Percentiles rank a stretch among this genome's conserved stretches.
Conservation (phyloP, 2,797 vertebrate species). For the Peromyscus attwateri region DNA sequence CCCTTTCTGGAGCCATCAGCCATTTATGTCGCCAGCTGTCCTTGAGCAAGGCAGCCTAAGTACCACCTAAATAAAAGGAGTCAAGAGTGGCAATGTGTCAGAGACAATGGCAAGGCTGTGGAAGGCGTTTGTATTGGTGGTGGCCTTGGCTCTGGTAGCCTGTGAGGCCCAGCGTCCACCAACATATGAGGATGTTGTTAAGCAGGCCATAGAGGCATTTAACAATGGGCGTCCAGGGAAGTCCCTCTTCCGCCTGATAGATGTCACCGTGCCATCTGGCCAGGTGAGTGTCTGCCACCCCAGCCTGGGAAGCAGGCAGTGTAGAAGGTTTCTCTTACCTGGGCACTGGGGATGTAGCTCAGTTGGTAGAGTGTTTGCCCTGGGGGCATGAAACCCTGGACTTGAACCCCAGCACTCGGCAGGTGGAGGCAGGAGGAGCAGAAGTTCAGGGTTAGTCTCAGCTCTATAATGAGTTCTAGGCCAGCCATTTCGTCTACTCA, state of each 20-base stretch:
- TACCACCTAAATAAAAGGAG: slow-evolving; percentile 51
- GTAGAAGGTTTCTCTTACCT: background rate
- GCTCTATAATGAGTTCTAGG: background rate
- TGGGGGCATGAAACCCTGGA: background rate
- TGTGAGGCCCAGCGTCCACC: background rate
- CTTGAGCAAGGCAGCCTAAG: slow-evolving; percentile 34
- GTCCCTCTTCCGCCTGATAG: slow-evolving; percentile 68
- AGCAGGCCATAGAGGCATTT: rapidly evolving
- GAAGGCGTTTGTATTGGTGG: background rate
- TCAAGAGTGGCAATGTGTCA: background rate
- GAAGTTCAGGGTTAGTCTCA: background rate
- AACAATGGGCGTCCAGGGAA: background rate
- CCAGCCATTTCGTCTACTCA: background rate
- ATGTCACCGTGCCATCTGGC: background rate
- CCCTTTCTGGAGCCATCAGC: slow-evolving; percentile 3
- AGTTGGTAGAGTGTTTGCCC: background rate
- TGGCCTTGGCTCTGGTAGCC: background rate
- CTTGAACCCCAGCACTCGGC: background rate
- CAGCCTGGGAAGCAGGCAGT: background rate
- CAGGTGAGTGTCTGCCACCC: background rate
- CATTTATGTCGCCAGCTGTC: background rate
- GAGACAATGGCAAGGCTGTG: slow-evolving; percentile 29
- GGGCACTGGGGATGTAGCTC: background rate
- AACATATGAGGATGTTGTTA: background rate
- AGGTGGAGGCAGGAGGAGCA: background rate